phyloP scores from a whole-genome alignment of 2,797 vertebrate genomes.

The Phrynocephalus forsythii region DNA sequence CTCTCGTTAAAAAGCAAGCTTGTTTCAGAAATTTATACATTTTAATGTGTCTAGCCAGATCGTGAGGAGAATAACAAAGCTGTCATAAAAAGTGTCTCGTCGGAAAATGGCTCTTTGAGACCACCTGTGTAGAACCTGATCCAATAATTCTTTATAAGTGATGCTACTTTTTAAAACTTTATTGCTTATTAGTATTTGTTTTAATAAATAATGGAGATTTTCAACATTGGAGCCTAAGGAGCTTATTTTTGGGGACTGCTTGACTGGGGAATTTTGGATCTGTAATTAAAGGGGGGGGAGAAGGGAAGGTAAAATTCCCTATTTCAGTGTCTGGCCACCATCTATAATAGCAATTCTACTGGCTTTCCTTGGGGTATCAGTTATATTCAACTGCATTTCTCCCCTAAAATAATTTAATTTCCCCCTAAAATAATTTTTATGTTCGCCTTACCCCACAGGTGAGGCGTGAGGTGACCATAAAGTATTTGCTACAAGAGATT shows the following conservation, averaged over 20 bases:
- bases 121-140: background rate
- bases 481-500: background rate
- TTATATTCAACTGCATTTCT: background rate
- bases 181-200: conserved; percentile 20
- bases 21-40: conserved; percentile 71
- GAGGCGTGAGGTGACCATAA: background rate
- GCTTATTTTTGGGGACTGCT: background rate
- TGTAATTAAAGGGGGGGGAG: background rate
- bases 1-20: conserved; percentile 70
- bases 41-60: conserved; percentile 59
- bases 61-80: conserved; percentile 43
- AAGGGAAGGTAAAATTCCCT: background rate
- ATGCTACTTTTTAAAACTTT: conserved; percentile 20
- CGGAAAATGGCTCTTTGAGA: conserved; percentile 25
- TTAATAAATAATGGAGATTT: background rate
- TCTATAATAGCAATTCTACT: background rate
- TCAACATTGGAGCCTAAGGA: background rate
- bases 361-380: background rate
- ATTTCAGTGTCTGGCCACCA: rapidly evolving
- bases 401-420: background rate
- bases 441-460: too few relatives aligned
- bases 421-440: background rate
- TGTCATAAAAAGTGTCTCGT: background rate
- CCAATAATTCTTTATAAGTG: background rate
- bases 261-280: background rate